phyloP scores from a whole-genome alignment of 2,797 vertebrate species.

The Helostoma temminkii region DNA sequence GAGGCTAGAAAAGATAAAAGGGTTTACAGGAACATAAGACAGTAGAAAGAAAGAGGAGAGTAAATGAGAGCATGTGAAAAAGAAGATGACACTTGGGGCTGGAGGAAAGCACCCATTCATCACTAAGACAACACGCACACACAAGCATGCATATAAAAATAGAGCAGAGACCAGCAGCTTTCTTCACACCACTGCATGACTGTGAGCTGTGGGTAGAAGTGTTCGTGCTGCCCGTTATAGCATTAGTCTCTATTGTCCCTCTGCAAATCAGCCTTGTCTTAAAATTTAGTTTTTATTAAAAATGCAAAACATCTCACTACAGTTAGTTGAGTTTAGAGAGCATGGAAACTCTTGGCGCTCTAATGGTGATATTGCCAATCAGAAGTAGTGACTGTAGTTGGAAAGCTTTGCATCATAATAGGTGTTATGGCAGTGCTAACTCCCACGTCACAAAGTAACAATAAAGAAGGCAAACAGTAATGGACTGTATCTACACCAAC shows the following conservation, averaged over 20 bases:
- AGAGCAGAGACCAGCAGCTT: constrained; percentile 46
- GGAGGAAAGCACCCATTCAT: constrained; percentile 49
- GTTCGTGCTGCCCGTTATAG: constrained; percentile 14
- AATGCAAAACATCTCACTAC: background rate
- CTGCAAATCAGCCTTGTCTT: background rate
- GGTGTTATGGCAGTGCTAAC: background rate
- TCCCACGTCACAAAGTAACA: constrained; percentile 2
- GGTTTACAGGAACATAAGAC: background rate
- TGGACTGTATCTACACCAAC: background rate
- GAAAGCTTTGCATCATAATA: constrained; percentile 20
- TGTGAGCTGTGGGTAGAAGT: background rate
- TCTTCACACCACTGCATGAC: constrained; percentile 26
- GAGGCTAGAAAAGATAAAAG: background rate
- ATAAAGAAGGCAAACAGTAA: background rate
- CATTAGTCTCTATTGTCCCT: background rate
- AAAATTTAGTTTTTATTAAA: background rate
- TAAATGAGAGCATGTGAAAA: constrained; percentile 35
- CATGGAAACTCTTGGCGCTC: background rate
- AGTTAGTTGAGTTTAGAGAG: background rate
- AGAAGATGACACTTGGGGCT: constrained; percentile 11
- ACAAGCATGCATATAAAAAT: constrained; percentile 40
- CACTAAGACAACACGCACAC: constrained; percentile 27
- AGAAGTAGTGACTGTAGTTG: constrained; percentile 12
- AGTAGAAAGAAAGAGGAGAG: constrained; percentile 7
- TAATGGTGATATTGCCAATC: background rate